Evolutionary conservation across 2,888 invertebrate genomes (phyloP).

Genomic region (Operophtera brumata): DNA sequence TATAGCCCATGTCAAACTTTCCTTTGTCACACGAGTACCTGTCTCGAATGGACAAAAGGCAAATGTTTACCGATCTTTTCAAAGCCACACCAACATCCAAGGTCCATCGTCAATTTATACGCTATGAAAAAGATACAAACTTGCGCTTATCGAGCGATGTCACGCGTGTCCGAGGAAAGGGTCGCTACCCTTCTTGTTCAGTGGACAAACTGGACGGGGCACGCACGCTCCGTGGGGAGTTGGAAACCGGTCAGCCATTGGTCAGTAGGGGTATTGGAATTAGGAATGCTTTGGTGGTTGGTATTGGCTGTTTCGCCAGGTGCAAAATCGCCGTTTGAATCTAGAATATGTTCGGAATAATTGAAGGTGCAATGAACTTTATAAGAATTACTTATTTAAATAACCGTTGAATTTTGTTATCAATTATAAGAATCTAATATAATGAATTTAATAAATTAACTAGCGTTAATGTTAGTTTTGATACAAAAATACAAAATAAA

Average conservation of each 20-base stretch:
- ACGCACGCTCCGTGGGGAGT: slow-evolving; percentile 59
- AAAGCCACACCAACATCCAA: slow-evolving; percentile 64
- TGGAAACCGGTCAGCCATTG: slow-evolving; percentile 71
- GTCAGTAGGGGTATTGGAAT: slow-evolving; percentile 52
- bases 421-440: too few relatives aligned
- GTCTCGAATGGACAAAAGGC: slow-evolving; percentile 60
- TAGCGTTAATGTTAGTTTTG: too few relatives aligned
- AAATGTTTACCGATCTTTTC: slow-evolving; percentile 59
- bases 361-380: not conserved
- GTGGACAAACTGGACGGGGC: slow-evolving; percentile 51
- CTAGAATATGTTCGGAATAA: slow-evolving; percentile 20
- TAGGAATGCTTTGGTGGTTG: slow-evolving; percentile 25
- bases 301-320: slow-evolving; percentile 64
- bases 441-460: too few relatives aligned
- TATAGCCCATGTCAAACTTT: slow-evolving; percentile 65
- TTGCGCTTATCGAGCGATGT: slow-evolving; percentile 39
- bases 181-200: slow-evolving; percentile 36
- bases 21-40: slow-evolving; percentile 64
- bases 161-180: slow-evolving; percentile 41
- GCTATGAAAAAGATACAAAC: slow-evolving; percentile 47
- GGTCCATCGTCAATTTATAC: slow-evolving; percentile 70
- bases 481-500: too few relatives aligned
- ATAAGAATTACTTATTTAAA: too few relatives aligned
- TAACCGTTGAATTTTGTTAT: too few relatives aligned
- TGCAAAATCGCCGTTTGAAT: slow-evolving; percentile 48